phyloP scores from a whole-genome alignment of 2,797 vertebrate species.

The Phoxinus dragarum region DNA sequence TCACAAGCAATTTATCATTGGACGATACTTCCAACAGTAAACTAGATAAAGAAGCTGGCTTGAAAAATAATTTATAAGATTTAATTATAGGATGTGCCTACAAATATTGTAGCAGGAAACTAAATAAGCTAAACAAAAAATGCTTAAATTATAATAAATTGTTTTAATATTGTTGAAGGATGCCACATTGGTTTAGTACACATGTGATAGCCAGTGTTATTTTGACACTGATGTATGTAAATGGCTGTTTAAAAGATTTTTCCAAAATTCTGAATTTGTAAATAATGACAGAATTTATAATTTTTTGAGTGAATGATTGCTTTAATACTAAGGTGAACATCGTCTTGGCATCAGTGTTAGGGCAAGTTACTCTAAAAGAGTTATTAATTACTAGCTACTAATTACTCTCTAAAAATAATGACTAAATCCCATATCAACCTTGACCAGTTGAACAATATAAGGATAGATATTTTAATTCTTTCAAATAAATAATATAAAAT shows the following conservation, averaged over 20 bases:
- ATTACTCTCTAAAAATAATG: background rate
- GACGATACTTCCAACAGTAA: background rate
- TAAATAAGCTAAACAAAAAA: background rate
- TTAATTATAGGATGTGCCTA: background rate
- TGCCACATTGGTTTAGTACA: background rate
- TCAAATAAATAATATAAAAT: background rate
- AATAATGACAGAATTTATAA: background rate
- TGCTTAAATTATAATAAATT: background rate
- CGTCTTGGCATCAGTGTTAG: background rate
- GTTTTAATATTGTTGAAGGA: background rate
- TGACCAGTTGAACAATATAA: background rate
- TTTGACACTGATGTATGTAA: background rate
- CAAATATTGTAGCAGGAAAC: background rate
- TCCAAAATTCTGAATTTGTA: constrained; percentile 6
- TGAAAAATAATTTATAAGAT: background rate
- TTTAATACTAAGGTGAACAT: background rate
- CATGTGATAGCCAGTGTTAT: background rate
- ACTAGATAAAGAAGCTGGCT: background rate
- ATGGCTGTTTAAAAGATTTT: background rate
- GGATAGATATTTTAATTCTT: background rate
- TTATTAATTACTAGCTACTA: background rate
- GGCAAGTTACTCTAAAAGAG: background rate
- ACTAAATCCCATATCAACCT: background rate
- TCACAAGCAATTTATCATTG: background rate
- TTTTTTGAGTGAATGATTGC: background rate